A percentile compares a stretch with the other conserved stretches of the same genome.
Evolutionary conservation across 2,888 invertebrate species (phyloP).

Genomic region (Flexamia atlantica): DNA sequence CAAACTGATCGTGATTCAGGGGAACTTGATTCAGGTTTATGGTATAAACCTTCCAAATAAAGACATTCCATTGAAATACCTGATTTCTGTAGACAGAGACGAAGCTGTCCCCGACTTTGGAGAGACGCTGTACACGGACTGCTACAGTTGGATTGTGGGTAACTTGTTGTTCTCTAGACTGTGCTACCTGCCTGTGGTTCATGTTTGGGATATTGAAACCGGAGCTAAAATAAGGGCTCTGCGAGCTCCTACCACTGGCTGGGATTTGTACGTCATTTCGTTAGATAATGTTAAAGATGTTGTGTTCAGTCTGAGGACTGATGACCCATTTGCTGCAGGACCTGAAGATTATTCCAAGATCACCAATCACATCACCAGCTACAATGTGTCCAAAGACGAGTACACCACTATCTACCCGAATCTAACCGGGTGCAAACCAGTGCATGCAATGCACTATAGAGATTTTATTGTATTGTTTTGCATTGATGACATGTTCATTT

Average conservation of each 20-base stretch:
- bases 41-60: conserved; percentile 10
- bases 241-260: conserved; percentile 36
- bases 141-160: conserved; percentile 55
- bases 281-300: conserved; percentile 22
- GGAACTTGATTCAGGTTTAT: conserved; percentile 36
- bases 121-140: conserved; percentile 42
- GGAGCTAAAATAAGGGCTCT: conserved; percentile 39
- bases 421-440: conserved; percentile 25
- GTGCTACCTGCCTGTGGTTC: conserved; percentile 47
- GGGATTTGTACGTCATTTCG: conserved; percentile 46
- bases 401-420: conserved; percentile 27
- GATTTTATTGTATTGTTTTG: conserved; percentile 36
- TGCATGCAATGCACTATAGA: conserved; percentile 36
- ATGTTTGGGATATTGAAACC: conserved; percentile 34
- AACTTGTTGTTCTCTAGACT: conserved; percentile 42
- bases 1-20: conserved; percentile 49
- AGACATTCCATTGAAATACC: background rate
- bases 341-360: conserved; percentile 43
- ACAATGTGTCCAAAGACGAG: conserved; percentile 43
- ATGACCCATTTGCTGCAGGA: conserved; percentile 29
- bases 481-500: conserved; percentile 51
- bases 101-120: conserved; percentile 6
- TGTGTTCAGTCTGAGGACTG: conserved; percentile 38
- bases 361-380: conserved; percentile 34
- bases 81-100: conserved; percentile 47